Base-by-base conservation (phyloP, 2,888 invertebrate genomes). In the Xanthia icteritia region DNA sequence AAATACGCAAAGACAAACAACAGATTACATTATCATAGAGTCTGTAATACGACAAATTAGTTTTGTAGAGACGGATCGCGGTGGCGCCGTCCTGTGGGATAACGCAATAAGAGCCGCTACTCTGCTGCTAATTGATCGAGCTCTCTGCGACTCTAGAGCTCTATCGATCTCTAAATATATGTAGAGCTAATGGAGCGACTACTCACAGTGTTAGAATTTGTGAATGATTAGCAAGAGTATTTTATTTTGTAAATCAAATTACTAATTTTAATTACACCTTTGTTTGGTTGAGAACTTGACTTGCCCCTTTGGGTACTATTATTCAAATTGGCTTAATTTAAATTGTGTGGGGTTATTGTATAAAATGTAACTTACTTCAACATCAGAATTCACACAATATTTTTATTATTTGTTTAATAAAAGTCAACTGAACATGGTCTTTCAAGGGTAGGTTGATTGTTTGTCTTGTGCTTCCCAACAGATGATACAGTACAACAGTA, bases 101-200 rank as follows among this genome's bases (percentile, higher is more conserved):
- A 88, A 87, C 76, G 81, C 88, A 87, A 87, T 87, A 87, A 88
- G 88, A 87, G 71, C 75, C 67, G 76, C 76, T 86, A 74, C 87
- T 84, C 79, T 54, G 56, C 75, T 58, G 42, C 81, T 88, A 88
- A 88, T 88, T 88, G 88, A 88, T 89, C 86, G 88, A 88, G 89
- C 86, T 88, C 80, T 88, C 81, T 83, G 79, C 76, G 66, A 79
- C 76, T 75, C 72, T 70, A 71, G 17, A 39, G 54, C 70, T 81
- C 48, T 75, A 86, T 76, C 79, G 75, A 75, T 74, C 64, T 72
- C 36, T 70, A 83, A 63, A 67, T 65, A 11, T 72, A 64, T 65
- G 70, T 82, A 64, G 23, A 84, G 60, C 27, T 67, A 61, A 84
- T 80, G 56, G 63, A 67, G 42, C 56, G 23, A 58, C 27, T 60